phyloP scores from a whole-genome alignment of 2,888 invertebrate species.

The Aporophyla nigra region DNA sequence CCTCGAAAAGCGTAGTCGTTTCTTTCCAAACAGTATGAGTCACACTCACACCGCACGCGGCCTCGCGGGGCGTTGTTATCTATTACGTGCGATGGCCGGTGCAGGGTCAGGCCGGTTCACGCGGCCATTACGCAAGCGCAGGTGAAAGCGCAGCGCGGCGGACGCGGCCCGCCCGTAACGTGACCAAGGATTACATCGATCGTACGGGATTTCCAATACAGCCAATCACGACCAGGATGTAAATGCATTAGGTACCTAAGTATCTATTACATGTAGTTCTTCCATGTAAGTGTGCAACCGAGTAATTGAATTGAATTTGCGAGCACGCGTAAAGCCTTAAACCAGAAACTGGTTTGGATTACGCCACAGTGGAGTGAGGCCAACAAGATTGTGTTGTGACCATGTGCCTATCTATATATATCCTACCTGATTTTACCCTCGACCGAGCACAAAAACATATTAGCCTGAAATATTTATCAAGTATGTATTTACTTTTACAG shows the following conservation, averaged over 20 bases:
- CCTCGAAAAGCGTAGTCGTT: constrained; percentile 16
- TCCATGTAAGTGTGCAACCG: not conserved
- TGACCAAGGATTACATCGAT: constrained; percentile 61
- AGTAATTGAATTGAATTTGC: not conserved
- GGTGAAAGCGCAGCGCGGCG: constrained; percentile 52
- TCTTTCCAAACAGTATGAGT: constrained; percentile 55
- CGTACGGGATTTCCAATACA: constrained; percentile 46
- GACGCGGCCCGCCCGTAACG: constrained; percentile 43
- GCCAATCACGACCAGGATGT: constrained; percentile 31
- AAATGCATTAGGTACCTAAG: not conserved
- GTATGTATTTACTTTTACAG: not conserved
- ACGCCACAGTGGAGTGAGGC: constrained; percentile 9
- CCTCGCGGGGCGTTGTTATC: constrained; percentile 32
- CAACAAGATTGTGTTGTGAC: constrained; percentile 13
- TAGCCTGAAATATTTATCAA: not conserved
- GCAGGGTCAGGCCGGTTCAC: constrained; percentile 59
- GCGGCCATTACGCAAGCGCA: constrained; percentile 57
- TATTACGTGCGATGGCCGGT: constrained; percentile 44
- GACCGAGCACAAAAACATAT: not conserved
- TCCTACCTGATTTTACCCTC: not conserved
- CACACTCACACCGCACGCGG: constrained; percentile 28
- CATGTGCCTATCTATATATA: not conserved
- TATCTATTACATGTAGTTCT: not conserved
- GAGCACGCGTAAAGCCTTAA: not conserved
- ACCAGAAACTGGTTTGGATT: constrained; percentile 16